Conservation (phyloP, 2,888 invertebrate genomes). For the Cryptops parisi region DNA sequence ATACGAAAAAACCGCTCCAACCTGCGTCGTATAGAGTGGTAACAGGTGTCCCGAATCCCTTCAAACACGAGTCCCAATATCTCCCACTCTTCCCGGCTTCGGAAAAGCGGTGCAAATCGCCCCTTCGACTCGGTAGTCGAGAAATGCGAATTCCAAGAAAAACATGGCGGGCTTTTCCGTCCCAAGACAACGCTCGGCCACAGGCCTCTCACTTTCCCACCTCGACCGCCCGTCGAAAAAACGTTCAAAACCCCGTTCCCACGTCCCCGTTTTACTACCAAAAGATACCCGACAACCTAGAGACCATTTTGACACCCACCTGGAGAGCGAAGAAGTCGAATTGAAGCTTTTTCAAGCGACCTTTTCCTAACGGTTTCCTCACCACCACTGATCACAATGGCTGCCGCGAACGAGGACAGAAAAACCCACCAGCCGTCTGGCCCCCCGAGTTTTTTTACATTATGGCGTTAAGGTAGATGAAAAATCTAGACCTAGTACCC, state of each 20-base stretch:
- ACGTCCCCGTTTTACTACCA: neutral
- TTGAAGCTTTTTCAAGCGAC: neutral
- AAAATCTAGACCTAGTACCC: conserved; percentile 35
- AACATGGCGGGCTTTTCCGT: conserved; percentile 13
- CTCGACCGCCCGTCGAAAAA: neutral
- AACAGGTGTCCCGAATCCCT: too few relatives aligned
- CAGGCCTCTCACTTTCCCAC: neutral
- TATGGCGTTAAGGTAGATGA: conserved; percentile 15
- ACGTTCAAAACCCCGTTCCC: neutral
- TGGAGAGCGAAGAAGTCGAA: neutral
- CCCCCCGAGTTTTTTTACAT: conserved; percentile 7
- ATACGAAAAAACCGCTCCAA: too few relatives aligned
- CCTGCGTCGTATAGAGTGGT: too few relatives aligned
- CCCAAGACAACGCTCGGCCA: conserved; percentile 4
- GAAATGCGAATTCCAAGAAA: too few relatives aligned
- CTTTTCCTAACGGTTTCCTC: conserved; percentile 1
- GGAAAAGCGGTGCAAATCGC: too few relatives aligned
- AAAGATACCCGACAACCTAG: neutral
- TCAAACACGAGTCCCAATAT: too few relatives aligned
- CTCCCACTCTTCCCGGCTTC: too few relatives aligned
- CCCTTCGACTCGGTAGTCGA: too few relatives aligned
- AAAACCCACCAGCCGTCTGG: conserved; percentile 7
- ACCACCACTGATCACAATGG: conserved; percentile 13
- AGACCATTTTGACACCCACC: neutral
- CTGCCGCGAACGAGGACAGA: conserved; percentile 12